Evolutionary conservation across 2,888 invertebrate genomes (phyloP), one percentile per base, ranked within the genome.

Genomic region (Trachelus tabidus): DNA sequence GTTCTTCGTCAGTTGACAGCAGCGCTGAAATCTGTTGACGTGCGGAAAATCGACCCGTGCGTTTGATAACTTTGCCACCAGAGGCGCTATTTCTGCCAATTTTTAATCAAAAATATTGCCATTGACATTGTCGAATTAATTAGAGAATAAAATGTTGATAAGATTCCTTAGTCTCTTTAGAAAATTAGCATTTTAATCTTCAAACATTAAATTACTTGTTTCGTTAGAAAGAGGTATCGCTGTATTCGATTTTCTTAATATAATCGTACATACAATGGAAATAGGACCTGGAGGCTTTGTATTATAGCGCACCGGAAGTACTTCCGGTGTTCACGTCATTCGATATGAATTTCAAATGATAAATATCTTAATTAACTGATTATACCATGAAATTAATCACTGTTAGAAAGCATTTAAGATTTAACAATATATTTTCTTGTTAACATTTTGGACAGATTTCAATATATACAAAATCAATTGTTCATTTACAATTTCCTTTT

Each of bases 41-140:
- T 82, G 83, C 80, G 76, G 81, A 84, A 81, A 85, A 88, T 88
- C 87, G 88, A 88, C 86, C 87, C 81, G 81, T 34, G 77, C 33
- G 33, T 31, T 71, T 71, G 12, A 23, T 33, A 71, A 31, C 23
- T 71, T 33, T 31, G 1, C 71, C 71, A 23, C 31, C 71, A 71
- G 71, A 34, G 71, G 71, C 71, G 71, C 71, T 12, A 34, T 56
- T 56, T 56, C 56, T 23, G 56, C 9, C 23, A 56, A 23, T 56
- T 56, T 56, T 56, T 56, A 9, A 40, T 56, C 23, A 23, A 56
- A 40, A 56, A 23, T 56, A 56, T 56, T 23, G 23, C 56, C 56
- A 56, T 56, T 23, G 56, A 23, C 56, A 56, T 23, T 56, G 23
- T 56, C 56, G 56, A 56, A 56, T 56, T 23, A 56, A 56, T 15